phyloP scores from a whole-genome alignment of 2,888 invertebrate genomes.

The Harpagoxenus sublaevis region DNA sequence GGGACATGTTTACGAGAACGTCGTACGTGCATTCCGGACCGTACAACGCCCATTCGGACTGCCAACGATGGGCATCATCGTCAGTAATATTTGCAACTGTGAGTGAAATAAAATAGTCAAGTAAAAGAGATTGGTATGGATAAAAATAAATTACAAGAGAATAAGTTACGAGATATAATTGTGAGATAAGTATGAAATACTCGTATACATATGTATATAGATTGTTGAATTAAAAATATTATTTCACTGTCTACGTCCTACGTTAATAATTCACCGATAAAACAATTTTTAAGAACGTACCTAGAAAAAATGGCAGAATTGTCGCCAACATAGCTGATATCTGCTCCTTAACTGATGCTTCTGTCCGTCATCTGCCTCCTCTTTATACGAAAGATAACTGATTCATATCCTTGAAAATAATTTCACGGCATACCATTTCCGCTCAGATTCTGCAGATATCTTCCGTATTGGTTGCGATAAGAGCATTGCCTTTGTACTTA shows the following conservation, averaged over 20 bases:
- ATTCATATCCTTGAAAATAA: constrained; percentile 75
- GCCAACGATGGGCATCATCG: background rate
- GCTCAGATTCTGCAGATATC: constrained; percentile 61
- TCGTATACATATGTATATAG: too few relatives aligned
- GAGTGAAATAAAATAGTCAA: background rate
- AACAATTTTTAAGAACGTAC: constrained; percentile 54
- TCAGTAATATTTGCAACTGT: constrained; percentile 61
- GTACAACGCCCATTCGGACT: constrained; percentile 46
- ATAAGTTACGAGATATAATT: background rate
- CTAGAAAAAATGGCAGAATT: constrained; percentile 70
- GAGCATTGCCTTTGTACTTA: constrained; percentile 55
- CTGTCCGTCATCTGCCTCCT: constrained; percentile 50
- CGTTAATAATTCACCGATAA: background rate
- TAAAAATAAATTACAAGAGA: background rate
- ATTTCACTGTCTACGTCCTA: background rate
- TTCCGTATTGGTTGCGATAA: constrained; percentile 57
- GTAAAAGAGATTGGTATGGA: background rate
- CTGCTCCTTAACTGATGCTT: constrained; percentile 61
- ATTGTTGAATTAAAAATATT: background rate
- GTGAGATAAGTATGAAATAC: background rate
- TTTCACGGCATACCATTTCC: constrained; percentile 69
- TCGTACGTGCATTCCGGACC: constrained; percentile 66
- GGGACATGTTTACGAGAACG: constrained; percentile 66
- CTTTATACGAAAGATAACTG: constrained; percentile 69
- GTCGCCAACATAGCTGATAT: constrained; percentile 64